Evolutionary conservation across 1,140 invertebrate genomes (phyloP), one percentile per base, ranked within the genome.

Genomic region (Neodiprion fabricii): DNA sequence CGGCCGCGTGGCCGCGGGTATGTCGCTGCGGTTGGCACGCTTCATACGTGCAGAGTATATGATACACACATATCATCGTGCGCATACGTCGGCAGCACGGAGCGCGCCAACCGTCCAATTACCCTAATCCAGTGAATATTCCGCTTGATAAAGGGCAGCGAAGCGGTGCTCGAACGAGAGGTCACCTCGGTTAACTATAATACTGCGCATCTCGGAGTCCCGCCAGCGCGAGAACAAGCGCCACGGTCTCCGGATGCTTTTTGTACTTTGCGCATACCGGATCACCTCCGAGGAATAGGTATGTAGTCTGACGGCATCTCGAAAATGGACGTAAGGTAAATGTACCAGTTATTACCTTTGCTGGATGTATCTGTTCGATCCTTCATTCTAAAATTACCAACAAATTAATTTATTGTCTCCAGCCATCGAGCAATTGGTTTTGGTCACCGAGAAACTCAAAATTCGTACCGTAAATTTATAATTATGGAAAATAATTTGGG

Each of bases 121-220:
- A 87, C 83, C 85, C 85, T 86, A 87, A 87, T 88, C 81, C 85
- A 81, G 84, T 87, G 84, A 87, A 88, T 88, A 87, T 87, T 86
- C 82, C 79, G 78, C 78, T 75, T 77, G 79, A 87, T 84, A 81
- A 86, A 85, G 80, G 79, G 40, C 3, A 69, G 12, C 14, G 67
- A 69, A 47, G 17, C 67, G 67, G 40, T 21, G 17, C 12, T 23
- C 67, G 67, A 69, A 17, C 53, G 53, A 61, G 53, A 61, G 53
- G 53, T 61, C 53, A 61, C 53, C 53, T 61, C 53, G 53, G 53
- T 61, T 61, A 61, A 61, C 53, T 61, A 61, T 61, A 61, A 61
- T 61, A 17, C 53, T 61, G 53, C 53, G 53, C 53, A 61, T 61
- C 53, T 61, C 53, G 28, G 28, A 40, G 28, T 40, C 28, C 28